Evolutionary conservation across 2,113 vertebrate species (phyloP).

Genomic region (Lota lota): DNA sequence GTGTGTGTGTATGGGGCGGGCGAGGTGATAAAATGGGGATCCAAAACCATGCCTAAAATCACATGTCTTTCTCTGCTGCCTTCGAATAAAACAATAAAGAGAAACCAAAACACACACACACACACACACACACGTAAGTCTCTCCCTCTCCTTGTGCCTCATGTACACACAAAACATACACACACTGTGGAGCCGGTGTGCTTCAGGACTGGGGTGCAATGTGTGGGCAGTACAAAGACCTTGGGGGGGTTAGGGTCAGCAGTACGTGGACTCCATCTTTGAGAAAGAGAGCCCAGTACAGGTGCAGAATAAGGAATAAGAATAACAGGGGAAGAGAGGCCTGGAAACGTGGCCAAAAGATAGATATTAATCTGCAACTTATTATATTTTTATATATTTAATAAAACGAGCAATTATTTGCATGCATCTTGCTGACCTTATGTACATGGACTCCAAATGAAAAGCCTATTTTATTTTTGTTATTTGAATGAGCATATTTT

Average conservation of each 20-base stretch:
- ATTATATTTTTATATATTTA: no score
- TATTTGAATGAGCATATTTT: no score
- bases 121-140: constrained; percentile 5
- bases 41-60: constrained; percentile 8
- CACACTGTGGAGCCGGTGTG: constrained; percentile 18
- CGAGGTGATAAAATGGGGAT: background rate
- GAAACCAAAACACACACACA: constrained; percentile 10
- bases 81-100: background rate
- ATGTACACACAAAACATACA: constrained; percentile 2
- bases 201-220: constrained; percentile 22
- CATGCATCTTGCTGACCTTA: no score
- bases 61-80: constrained; percentile 11
- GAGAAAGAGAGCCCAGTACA: no score
- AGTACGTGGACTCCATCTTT: no score
- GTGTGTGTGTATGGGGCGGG: no score
- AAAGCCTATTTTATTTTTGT: no score
- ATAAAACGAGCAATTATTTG: no score
- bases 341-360: no score
- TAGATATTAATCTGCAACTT: no score
- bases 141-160: background rate
- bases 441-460: no score
- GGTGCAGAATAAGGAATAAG: background rate
- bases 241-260: background rate
- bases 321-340: no score
- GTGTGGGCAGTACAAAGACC: constrained; percentile 28